Evolutionary conservation across 2,797 vertebrate genomes (phyloP), one percentile per base, ranked within the genome.

Genomic region (Psittacula echo): DNA sequence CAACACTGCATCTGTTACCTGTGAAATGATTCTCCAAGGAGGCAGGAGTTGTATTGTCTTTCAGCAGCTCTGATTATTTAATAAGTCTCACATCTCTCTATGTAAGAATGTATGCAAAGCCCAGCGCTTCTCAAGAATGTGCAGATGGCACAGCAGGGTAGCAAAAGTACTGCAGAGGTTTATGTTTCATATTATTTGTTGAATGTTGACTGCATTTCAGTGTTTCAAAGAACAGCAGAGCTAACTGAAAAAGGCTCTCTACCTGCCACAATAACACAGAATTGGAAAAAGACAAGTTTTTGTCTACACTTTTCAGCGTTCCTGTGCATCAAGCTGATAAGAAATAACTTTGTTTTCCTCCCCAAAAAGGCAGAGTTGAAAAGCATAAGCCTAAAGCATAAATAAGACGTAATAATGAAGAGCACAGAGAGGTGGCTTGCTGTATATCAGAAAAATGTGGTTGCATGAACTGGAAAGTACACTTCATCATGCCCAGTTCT

Each of bases 31-130:
- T 79, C 93, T 97, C 81, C 83, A 54, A 73, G 89, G 89, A 96
- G 94, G 94, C 96, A 96, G 89, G 58, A 83, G 47, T 4, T 87
- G 73, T 81, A 96, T 92, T 96, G 96, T 96, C 94, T 96, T 96
- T 90, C 92, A 95, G 91, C 93, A 97, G 96, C 94, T 96, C 93
- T 97, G 95, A 97, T 94, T 96, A 94, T 91, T 97, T 95, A 96
- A 73, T 66, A 87, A 96, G 91, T 89, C 9, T 74, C 90, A 89
- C 67, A 87, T 84, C 41, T 85, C 92, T 87, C 64, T 44, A 11
- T 48, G 76, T 48, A 39, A 53, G 76, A 70, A 76, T 44, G 41
- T 56, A 75, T 48, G 93, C 60, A 79, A 93, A 88, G 61, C 61
- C 71, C 85, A n/a, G 22, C 10, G 13, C 85, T 68, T 86, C 92